Conservation (phyloP, 2,797 vertebrate genomes). For the Corythornis leucogaster region DNA sequence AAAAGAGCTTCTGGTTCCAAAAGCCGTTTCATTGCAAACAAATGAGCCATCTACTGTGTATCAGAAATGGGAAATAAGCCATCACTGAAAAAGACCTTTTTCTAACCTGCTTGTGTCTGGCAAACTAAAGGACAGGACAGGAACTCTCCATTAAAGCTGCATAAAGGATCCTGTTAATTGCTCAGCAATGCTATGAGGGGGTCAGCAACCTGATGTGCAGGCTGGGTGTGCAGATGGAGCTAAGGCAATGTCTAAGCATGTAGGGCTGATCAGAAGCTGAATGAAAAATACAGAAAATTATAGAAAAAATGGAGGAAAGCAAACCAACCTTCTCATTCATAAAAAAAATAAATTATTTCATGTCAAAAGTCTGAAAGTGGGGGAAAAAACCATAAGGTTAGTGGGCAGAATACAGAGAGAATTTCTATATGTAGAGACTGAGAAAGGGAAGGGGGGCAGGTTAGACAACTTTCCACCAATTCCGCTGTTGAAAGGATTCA, state of each 20-base stretch:
- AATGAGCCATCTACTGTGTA: neutral
- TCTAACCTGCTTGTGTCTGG: neutral
- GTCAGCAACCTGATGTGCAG: neutral
- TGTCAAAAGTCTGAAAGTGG: neutral
- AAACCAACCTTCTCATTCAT: neutral
- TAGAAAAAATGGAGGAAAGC: neutral
- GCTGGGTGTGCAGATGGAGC: neutral
- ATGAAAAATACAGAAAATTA: neutral
- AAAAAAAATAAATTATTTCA: neutral
- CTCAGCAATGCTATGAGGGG: neutral
- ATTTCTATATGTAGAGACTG: neutral
- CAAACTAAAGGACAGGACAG: neutral
- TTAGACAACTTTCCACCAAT: neutral
- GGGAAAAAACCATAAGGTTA: neutral
- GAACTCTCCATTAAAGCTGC: neutral
- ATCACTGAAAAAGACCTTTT: neutral
- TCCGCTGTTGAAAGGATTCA: neutral
- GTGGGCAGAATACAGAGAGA: neutral
- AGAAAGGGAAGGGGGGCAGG: neutral
- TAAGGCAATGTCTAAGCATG: neutral
- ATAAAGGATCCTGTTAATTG: neutral
- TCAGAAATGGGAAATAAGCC: neutral
- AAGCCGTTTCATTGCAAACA: neutral
- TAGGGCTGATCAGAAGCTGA: neutral
- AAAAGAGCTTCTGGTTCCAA: neutral